Conservation (phyloP, 2,888 invertebrate genomes). For the Tupiocoris notatus region DNA sequence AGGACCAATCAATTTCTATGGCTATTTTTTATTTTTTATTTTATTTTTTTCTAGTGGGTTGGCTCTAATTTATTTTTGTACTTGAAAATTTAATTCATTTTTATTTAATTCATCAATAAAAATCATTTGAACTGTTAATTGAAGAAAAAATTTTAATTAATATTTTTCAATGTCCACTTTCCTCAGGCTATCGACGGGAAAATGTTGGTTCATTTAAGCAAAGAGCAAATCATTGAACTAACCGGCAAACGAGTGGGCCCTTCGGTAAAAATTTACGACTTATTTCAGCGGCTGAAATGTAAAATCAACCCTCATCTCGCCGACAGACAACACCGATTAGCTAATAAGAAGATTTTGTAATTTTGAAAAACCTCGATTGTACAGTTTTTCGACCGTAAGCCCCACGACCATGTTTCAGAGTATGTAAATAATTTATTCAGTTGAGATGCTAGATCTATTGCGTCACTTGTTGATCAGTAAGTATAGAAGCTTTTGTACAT, state of each 20-base stretch:
- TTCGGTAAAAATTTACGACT: constrained; percentile 86
- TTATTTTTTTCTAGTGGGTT: too few species aligned
- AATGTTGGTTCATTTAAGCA: constrained; percentile 73
- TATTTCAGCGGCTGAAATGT: constrained; percentile 86
- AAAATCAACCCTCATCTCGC: constrained; percentile 75
- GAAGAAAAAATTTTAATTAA: too few species aligned
- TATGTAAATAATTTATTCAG: not conserved
- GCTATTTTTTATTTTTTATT: too few species aligned
- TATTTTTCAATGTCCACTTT: too few species aligned
- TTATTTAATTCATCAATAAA: too few species aligned
- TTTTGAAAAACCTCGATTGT: not conserved
- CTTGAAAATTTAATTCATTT: too few species aligned
- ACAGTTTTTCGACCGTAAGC: not conserved
- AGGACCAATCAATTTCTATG: too few species aligned
- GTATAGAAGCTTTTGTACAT: not conserved
- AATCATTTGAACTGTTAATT: too few species aligned
- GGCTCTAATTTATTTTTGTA: too few species aligned
- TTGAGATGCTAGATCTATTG: not conserved
- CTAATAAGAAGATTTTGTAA: constrained; percentile 42
- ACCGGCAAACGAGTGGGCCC: constrained; percentile 94
- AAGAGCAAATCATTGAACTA: constrained; percentile 85
- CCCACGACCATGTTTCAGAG: not conserved
- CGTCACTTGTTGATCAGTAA: not conserved
- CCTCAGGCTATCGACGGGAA: constrained; percentile 76
- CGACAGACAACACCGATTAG: constrained; percentile 55